A percentile compares a stretch with the other conserved stretches of the same genome.
Conservation (phyloP, 2,113 vertebrate species). For the Crypturellus undulatus region DNA sequence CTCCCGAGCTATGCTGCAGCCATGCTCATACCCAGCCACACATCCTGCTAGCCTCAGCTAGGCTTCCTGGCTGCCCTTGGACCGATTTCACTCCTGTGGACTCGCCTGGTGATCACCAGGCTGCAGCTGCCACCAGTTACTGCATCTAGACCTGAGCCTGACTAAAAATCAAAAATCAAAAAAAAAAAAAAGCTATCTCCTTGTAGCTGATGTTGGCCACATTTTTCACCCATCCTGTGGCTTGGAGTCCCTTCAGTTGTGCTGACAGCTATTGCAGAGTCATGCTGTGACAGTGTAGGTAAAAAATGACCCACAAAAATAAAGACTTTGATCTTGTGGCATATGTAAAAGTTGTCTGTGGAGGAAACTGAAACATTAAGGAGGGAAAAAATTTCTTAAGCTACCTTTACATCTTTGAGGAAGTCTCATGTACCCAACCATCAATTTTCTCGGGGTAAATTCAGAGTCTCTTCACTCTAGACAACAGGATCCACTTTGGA, state of each 20-base stretch:
- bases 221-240: neutral
- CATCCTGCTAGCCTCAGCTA: neutral
- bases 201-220: accelerated
- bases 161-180: neutral
- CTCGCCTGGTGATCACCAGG: neutral
- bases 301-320: neutral
- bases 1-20: neutral
- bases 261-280: neutral
- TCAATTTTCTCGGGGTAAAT: neutral
- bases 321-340: neutral
- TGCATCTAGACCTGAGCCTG: neutral
- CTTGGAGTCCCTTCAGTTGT: neutral
- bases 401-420: neutral
- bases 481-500: neutral
- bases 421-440: neutral
- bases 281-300: neutral
- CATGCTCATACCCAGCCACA: neutral
- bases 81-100: neutral
- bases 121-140: neutral
- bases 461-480: neutral
- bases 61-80: neutral
- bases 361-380: neutral
- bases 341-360: neutral
- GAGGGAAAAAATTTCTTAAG: neutral
- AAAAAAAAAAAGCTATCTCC: neutral